Conservation (phyloP, 30 jellyfish, hydroid and myxozoan species). For the Clytia hemisphaerica region DNA sequence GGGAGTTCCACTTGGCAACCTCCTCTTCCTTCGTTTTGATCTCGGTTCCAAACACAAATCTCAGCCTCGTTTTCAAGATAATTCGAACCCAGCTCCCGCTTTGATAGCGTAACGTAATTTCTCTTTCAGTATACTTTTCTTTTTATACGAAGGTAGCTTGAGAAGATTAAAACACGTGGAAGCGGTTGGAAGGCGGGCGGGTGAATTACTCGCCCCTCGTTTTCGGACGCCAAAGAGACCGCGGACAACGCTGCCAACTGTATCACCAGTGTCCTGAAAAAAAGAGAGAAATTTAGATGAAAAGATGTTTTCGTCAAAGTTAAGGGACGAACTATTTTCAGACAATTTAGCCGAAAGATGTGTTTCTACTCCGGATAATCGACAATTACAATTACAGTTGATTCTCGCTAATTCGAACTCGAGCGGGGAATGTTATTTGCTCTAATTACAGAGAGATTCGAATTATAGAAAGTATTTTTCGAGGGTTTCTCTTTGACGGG, state of each 20-base stretch:
- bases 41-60: too few species aligned
- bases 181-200: conserved; percentile 90
- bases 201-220: conserved; percentile 59
- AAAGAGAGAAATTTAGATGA: background rate
- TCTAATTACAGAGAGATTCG: too few species aligned
- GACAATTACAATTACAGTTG: background rate
- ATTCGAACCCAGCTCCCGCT: conserved; percentile 96
- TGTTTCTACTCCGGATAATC: background rate
- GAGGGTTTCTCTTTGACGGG: too few species aligned
- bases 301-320: background rate
- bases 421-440: too few species aligned
- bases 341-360: background rate
- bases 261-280: conserved; percentile 79
- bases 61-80: conserved; percentile 35
- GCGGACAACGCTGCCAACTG: conserved; percentile 88
- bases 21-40: too few species aligned
- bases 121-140: conserved; percentile 64
- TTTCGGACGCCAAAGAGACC: conserved; percentile 82
- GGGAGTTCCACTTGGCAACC: too few species aligned
- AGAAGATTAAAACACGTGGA: conserved; percentile 95
- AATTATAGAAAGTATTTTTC: too few species aligned
- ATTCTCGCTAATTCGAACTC: too few species aligned
- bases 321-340: background rate
- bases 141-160: conserved; percentile 74
- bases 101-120: conserved; percentile 78